Conservation (phyloP, 2,888 invertebrate species). For the Epinotia demarniana region DNA sequence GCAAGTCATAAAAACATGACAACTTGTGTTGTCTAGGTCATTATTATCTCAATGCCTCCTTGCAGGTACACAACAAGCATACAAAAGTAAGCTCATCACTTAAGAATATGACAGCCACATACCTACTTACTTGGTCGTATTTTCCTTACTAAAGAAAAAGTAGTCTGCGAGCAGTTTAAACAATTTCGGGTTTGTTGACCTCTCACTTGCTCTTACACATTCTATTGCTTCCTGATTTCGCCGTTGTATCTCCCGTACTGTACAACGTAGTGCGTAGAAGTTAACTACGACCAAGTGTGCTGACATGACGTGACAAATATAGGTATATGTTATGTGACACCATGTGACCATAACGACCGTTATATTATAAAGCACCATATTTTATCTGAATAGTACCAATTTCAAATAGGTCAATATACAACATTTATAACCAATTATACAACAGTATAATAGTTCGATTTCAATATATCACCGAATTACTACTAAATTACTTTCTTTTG, state of each 20-base stretch:
- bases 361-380: constrained; percentile 35
- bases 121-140: neutral
- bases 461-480: neutral
- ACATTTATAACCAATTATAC: constrained; percentile 3
- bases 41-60: constrained; percentile 15
- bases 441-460: constrained; percentile 2
- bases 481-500: neutral
- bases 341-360: constrained; percentile 27
- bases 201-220: too few species aligned
- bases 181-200: too few species aligned
- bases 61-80: neutral
- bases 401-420: neutral
- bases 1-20: constrained; percentile 33
- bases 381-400: constrained; percentile 42
- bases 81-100: constrained; percentile 12
- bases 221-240: too few species aligned
- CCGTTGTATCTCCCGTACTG: too few species aligned
- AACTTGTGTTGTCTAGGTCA: constrained; percentile 31
- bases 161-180: too few species aligned
- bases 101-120: neutral
- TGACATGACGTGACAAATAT: neutral
- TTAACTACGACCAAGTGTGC: neutral
- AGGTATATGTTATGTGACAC: constrained; percentile 10
- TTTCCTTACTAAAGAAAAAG: neutral
- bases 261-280: too few species aligned